Base-by-base conservation (phyloP, 2,888 invertebrate genomes). In the Microctonus hyperodae region DNA sequence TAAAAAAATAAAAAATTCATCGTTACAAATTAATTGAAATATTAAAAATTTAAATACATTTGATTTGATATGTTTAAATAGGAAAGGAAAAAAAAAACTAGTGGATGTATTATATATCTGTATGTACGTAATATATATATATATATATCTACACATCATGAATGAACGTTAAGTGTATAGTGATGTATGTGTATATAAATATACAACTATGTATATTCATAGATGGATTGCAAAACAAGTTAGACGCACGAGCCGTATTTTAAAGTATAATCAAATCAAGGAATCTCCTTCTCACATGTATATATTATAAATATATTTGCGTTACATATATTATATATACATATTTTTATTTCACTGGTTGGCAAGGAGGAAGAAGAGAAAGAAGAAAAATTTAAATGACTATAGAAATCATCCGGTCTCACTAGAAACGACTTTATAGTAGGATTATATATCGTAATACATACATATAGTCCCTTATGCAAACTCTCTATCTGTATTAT, bases 361-460 rank as follows among this genome's bases (percentile, higher is more conserved):
- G 25, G 51, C 23, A 10, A 51, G 11, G 25, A 51, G 10, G 22
- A 22, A n/a, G 1, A 22, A 33, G n/a, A 28, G 13, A 2, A n/a
- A 63, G 51, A 56, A 63, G 61, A 61, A 28, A 58, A 62, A 72
- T 69, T 68, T 69, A 55, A 68, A 70, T 69, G 22, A 44, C 67
- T 60, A 51, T 48, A 20, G 22, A 37, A 20, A 50, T 50, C 61
- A 58, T 35, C 59, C 51, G 33, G 59, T 59, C 50, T 64, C 25
- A 23, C 33, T 55, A 3, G 25, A 23, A 9, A 59, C 67, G 70
- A 71, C 72, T 72, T 69, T 62, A 63, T 65, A 69, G 64, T 64
- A 31, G 62, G 64, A 70, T 70, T 67, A 64, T 33, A 44, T 44
- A 2, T 1, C 16, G 16, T 20, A 44, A 44, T 5, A 28, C 7